Evolutionary conservation across 2,797 vertebrate species (phyloP).

Genomic region (Siniperca obscura): DNA sequence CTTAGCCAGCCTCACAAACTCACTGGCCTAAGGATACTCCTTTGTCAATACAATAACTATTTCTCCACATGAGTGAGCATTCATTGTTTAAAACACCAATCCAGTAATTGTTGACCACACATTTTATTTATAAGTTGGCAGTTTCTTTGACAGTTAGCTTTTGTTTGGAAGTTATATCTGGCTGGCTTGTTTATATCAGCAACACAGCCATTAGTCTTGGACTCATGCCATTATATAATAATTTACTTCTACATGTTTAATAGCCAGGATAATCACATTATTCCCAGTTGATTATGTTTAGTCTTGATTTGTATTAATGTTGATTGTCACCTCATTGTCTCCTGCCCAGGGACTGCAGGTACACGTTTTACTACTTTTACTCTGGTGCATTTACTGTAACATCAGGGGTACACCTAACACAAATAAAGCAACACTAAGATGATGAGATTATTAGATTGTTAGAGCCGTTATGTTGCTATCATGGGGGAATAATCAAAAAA

Average conservation of each 20-base stretch:
- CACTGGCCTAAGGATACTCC: slow-evolving; percentile 3
- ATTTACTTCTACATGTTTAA: slow-evolving; percentile 3
- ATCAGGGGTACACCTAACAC: not conserved
- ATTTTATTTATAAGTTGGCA: not conserved
- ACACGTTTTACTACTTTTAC: not conserved
- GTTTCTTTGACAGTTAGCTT: slow-evolving; percentile 21
- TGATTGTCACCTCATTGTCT: slow-evolving; percentile 1
- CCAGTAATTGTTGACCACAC: slow-evolving; percentile 16
- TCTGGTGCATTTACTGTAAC: not conserved
- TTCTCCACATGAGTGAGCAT: slow-evolving; percentile 21
- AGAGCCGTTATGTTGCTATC: too few species aligned
- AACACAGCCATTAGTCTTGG: not conserved
- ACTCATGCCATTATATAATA: slow-evolving; percentile 2
- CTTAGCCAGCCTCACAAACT: slow-evolving; percentile 21
- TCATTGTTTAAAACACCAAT: slow-evolving; percentile 25
- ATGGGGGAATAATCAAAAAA: not conserved
- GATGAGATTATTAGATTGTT: not conserved
- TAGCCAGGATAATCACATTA: not conserved
- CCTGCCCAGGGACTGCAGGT: not conserved
- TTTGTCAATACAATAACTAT: slow-evolving; percentile 16
- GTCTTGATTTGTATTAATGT: not conserved
- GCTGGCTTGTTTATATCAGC: not conserved
- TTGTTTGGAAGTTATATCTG: not conserved
- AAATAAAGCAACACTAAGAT: not conserved
- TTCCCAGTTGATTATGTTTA: slow-evolving; percentile 7